These are phyloP conservation scores for Girardinichthys multiradiatus DNA, from an alignment of 2,113 vertebrate genomes.

Conservation along the genomic window DNA sequence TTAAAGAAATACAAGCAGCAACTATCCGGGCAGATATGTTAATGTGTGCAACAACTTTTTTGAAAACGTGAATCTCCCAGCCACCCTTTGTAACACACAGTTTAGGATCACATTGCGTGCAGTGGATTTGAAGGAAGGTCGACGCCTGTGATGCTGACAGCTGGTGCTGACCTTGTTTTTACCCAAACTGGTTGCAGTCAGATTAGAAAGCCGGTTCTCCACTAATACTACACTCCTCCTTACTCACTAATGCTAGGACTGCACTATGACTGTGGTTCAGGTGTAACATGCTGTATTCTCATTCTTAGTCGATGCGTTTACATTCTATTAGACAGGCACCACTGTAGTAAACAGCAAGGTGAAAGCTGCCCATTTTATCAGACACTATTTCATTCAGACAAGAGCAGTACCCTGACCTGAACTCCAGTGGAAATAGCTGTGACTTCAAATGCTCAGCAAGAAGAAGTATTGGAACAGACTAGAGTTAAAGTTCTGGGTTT, in stretches of 20 bases:
- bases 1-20: conserved; percentile 10
- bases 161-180: conserved; percentile 45
- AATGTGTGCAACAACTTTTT: conserved; percentile 7
- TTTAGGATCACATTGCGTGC: conserved; percentile 7
- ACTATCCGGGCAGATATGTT: background rate
- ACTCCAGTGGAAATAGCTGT: too few species aligned
- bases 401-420: too few species aligned
- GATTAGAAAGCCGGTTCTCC: conserved; percentile 34
- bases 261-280: background rate
- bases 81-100: conserved; percentile 8
- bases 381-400: background rate
- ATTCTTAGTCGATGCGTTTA: background rate
- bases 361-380: background rate
- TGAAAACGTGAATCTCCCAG: conserved; percentile 44
- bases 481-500: too few species aligned
- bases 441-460: too few species aligned
- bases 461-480: too few species aligned
- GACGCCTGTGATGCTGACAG: conserved; percentile 27
- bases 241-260: background rate
- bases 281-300: background rate
- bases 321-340: background rate
- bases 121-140: conserved; percentile 29
- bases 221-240: conserved; percentile 8
- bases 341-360: background rate
- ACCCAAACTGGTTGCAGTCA: conserved; percentile 15